Conservation (phyloP, 2,797 vertebrate genomes). For the Morelia viridis region DNA sequence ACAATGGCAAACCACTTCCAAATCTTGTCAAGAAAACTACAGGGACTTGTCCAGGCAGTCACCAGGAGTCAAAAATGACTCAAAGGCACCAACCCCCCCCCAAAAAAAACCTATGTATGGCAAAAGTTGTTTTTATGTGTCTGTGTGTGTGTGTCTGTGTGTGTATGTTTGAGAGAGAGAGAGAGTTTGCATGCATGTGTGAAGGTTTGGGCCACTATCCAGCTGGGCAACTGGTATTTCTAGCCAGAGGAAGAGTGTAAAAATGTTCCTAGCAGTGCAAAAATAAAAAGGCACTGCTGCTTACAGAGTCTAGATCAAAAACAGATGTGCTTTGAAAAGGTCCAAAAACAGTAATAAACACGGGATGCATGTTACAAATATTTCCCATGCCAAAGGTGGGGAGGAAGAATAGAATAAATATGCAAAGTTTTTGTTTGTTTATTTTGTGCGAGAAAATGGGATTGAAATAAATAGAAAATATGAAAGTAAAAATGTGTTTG, state of each 20-base stretch:
- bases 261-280: slow-evolving; percentile 63
- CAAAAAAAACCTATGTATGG: not conserved
- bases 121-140: no score
- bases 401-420: slow-evolving; percentile 7
- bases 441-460: not conserved
- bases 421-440: not conserved
- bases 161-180: no score
- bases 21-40: not conserved
- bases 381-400: slow-evolving; percentile 34
- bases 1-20: not conserved
- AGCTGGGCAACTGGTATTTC: slow-evolving; percentile 61
- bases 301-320: slow-evolving; percentile 61
- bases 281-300: slow-evolving; percentile 41
- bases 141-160: not conserved
- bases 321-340: slow-evolving; percentile 62
- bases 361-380: slow-evolving; percentile 50
- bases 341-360: slow-evolving; percentile 60
- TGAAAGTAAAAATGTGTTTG: slow-evolving; percentile 34
- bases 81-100: not conserved
- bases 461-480: not conserved
- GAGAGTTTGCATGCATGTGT: not conserved
- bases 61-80: not conserved
- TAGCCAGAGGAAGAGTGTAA: slow-evolving; percentile 63
- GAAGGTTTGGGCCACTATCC: slow-evolving; percentile 60
- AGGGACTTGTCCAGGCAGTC: not conserved